Evolutionary conservation across 2,888 invertebrate genomes (phyloP).

Genomic region (Leucania comma): DNA sequence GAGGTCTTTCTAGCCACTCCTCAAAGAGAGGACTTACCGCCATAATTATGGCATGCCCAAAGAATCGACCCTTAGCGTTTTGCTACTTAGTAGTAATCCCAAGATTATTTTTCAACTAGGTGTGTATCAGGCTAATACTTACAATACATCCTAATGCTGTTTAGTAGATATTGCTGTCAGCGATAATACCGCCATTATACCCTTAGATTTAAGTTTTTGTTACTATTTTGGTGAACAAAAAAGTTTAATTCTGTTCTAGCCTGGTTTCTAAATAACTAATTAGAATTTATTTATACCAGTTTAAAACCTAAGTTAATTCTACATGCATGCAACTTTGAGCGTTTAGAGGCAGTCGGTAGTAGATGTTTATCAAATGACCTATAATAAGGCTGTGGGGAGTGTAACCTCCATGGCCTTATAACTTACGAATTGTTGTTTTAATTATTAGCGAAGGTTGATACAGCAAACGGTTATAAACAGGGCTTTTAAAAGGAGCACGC

Average conservation of each 20-base stretch:
- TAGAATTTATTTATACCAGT: conserved; percentile 10
- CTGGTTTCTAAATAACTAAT: conserved; percentile 7
- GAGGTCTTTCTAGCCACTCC: too few species aligned
- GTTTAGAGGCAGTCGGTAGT: conserved; percentile 13
- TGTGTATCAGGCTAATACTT: too few species aligned
- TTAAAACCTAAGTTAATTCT: conserved; percentile 1
- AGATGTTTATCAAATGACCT: conserved; percentile 40
- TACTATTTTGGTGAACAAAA: too few species aligned
- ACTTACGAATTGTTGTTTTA: conserved; percentile 11
- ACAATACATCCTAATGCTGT: too few species aligned
- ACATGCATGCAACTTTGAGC: conserved; percentile 21
- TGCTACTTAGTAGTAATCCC: background rate
- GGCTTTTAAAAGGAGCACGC: conserved; percentile 45
- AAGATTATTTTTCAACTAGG: background rate
- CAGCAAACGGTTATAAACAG: conserved; percentile 34
- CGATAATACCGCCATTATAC: too few species aligned
- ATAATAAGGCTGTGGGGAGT: conserved; percentile 14
- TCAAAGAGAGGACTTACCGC: too few species aligned
- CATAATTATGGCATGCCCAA: too few species aligned
- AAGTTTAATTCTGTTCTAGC: background rate
- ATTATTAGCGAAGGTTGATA: conserved; percentile 45
- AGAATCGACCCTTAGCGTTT: too few species aligned
- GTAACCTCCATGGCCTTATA: background rate
- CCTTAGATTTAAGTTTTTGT: too few species aligned
- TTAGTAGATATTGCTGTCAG: too few species aligned